Evolutionary conservation across 2,113 vertebrate species (phyloP).

Genomic region (Zosterops japonicus): DNA sequence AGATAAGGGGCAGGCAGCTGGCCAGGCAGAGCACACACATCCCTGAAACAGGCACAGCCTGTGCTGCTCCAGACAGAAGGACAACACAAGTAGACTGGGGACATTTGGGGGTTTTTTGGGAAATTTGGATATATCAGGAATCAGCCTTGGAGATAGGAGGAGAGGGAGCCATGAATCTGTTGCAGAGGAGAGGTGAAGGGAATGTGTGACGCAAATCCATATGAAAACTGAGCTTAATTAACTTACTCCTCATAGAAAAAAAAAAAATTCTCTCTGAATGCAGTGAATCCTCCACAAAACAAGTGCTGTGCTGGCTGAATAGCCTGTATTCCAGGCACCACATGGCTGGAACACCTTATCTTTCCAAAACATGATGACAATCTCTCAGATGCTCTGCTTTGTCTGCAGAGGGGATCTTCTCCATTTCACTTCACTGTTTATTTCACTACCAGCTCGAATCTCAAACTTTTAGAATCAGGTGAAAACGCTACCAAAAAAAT

Average conservation of each 20-base stretch:
- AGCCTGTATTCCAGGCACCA: not conserved
- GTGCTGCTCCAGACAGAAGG: not conserved
- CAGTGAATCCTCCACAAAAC: not conserved
- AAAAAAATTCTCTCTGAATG: not conserved
- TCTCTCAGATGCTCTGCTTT: not conserved
- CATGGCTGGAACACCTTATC: not conserved
- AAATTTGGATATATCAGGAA: not conserved
- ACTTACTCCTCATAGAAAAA: not conserved
- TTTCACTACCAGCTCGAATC: not conserved
- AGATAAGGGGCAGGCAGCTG: not conserved
- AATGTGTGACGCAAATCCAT: not conserved
- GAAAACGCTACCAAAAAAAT: not conserved
- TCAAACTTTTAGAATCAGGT: not conserved
- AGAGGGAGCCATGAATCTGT: not conserved
- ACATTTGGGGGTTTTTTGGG: not conserved
- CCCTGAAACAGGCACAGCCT: not conserved
- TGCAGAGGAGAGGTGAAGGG: not conserved
- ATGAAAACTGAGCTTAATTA: not conserved
- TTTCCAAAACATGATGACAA: not conserved
- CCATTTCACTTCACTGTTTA: not conserved
- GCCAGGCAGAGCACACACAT: not conserved
- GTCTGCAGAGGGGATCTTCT: not conserved
- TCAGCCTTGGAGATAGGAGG: not conserved
- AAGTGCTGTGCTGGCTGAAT: not conserved
- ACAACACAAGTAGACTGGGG: not conserved